These are phyloP conservation scores for Pandemis cinnamomeana DNA, from an alignment of 2,888 invertebrate genomes.

Conservation along the genomic window DNA sequence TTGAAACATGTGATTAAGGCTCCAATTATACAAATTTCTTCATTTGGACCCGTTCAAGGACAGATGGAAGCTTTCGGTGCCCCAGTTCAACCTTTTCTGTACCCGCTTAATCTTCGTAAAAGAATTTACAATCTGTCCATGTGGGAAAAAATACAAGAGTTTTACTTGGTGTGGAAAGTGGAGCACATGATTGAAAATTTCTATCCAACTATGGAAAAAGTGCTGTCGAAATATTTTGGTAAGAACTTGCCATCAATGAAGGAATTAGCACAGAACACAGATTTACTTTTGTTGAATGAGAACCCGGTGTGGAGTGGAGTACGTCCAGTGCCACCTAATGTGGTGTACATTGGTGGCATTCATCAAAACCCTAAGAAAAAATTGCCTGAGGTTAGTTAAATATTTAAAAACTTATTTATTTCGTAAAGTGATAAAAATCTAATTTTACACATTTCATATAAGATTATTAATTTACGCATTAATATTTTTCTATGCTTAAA, in stretches of 20 bases:
- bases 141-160: slow-evolving; percentile 50
- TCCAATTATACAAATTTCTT: slow-evolving; percentile 55
- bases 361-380: slow-evolving; percentile 59
- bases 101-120: slow-evolving; percentile 43
- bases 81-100: slow-evolving; percentile 48
- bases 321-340: slow-evolving; percentile 62
- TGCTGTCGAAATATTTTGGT: slow-evolving; percentile 50
- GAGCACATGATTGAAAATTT: not conserved
- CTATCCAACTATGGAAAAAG: slow-evolving; percentile 16
- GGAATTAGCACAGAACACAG: slow-evolving; percentile 53
- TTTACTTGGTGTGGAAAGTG: slow-evolving; percentile 24
- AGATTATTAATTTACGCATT: too few species aligned
- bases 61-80: slow-evolving; percentile 45
- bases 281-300: slow-evolving; percentile 68
- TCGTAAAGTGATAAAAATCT: not conserved
- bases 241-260: slow-evolving; percentile 45
- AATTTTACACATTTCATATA: not conserved
- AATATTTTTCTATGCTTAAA: too few species aligned
- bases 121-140: slow-evolving; percentile 49
- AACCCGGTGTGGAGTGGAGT: slow-evolving; percentile 51
- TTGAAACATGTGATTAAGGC: slow-evolving; percentile 53
- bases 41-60: slow-evolving; percentile 47
- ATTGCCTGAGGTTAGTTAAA: slow-evolving; percentile 62
- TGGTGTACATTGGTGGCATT: slow-evolving; percentile 68
- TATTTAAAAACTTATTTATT: not conserved